These are phyloP conservation scores for Acipenser transmontanus DNA, from an alignment of 2,797 vertebrate genomes.

Conservation along the genomic window DNA sequence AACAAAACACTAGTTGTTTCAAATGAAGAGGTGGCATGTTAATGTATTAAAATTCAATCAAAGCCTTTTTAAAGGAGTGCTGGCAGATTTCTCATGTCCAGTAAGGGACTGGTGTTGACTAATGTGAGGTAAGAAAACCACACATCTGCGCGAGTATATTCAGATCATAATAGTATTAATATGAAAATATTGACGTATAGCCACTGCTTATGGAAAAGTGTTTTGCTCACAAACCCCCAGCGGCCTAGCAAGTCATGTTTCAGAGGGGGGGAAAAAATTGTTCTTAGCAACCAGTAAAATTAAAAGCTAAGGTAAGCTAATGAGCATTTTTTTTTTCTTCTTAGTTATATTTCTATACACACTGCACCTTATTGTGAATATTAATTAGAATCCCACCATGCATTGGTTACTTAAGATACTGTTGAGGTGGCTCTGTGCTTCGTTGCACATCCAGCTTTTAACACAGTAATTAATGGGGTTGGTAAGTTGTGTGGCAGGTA, in stretches of 20 bases:
- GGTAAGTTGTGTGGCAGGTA: conserved; percentile 42
- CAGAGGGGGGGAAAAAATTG: conserved; percentile 6
- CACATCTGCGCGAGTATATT: no score
- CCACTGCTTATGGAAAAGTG: conserved; percentile 12
- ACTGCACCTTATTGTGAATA: conserved; percentile 48
- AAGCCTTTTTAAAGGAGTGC: no score
- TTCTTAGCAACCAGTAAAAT: conserved; percentile 36
- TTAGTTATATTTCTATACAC: conserved; percentile 47
- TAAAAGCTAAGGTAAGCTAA: conserved; percentile 38
- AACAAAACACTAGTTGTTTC: no score
- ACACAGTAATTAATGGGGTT: conserved; percentile 42
- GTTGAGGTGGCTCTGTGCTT: conserved; percentile 47
- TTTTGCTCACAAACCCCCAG: conserved; percentile 27
- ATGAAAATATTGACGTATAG: no score
- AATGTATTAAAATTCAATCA: no score
- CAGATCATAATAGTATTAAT: no score
- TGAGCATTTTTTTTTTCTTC: conserved; percentile 29
- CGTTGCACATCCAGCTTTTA: conserved; percentile 36
- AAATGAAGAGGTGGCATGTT: no score
- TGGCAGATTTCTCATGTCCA: no score
- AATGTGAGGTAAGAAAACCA: no score
- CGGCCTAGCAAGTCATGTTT: conserved; percentile 14
- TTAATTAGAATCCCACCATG: conserved; percentile 57
- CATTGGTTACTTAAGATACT: conserved; percentile 62
- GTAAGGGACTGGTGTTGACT: no score